Evolutionary conservation across 2,888 invertebrate genomes (phyloP).

Genomic region (Eristalinus sepulchralis): DNA sequence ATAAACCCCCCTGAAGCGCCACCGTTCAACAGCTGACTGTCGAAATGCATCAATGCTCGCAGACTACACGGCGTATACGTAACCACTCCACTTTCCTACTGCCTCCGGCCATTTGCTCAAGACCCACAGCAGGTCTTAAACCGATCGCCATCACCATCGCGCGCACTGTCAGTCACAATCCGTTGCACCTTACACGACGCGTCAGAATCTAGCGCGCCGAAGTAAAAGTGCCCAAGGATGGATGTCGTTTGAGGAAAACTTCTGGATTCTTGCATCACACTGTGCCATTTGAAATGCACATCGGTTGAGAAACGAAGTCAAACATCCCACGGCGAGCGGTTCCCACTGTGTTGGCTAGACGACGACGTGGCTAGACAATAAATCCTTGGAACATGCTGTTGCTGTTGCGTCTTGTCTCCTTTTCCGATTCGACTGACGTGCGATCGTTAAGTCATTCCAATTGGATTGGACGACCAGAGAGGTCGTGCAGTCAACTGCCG

Average conservation of each 20-base stretch:
- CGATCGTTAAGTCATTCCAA: slow-evolving; percentile 25
- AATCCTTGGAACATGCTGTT: slow-evolving; percentile 35
- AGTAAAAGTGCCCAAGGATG: neutral
- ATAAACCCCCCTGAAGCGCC: neutral
- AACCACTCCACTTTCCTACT: neutral
- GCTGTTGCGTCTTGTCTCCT: neutral
- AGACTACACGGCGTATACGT: slow-evolving; percentile 57
- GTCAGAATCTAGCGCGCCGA: neutral
- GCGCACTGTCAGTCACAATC: neutral
- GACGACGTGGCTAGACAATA: slow-evolving; percentile 13
- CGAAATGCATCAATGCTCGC: slow-evolving; percentile 42
- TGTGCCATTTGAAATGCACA: neutral
- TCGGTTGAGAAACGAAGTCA: neutral
- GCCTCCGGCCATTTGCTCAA: neutral
- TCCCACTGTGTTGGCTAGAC: neutral
- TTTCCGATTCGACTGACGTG: slow-evolving; percentile 25
- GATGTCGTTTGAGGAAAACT: neutral
- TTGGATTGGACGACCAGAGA: slow-evolving; percentile 9
- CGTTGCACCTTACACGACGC: neutral
- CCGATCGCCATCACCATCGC: neutral
- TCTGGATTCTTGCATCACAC: neutral
- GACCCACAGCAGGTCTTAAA: neutral
- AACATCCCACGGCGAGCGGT: neutral
- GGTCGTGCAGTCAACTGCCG: slow-evolving; percentile 25
- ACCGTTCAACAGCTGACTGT: neutral